A percentile compares a stretch with the other conserved stretches of the same genome.
Evolutionary conservation across 92 coral and sea anemone species (phyloP).

Genomic region (Metridium senile): DNA sequence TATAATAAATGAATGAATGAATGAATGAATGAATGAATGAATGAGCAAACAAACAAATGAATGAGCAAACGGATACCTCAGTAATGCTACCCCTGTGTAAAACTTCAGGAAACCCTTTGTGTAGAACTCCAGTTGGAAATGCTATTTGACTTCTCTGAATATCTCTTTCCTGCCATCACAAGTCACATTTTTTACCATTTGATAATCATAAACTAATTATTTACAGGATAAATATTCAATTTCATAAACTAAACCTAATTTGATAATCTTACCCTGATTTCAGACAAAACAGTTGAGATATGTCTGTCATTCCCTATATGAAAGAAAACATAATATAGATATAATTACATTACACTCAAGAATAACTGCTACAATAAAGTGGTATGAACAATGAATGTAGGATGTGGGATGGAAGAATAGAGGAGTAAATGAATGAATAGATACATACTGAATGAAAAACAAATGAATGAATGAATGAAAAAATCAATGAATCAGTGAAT

Average conservation of each 20-base stretch:
- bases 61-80: too few relatives aligned
- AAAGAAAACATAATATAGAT: not conserved
- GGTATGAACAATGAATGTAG: not conserved
- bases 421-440: too few relatives aligned
- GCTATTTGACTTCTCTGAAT: slow-evolving; percentile 36
- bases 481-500: not conserved
- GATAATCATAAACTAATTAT: not conserved
- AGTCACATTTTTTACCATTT: not conserved
- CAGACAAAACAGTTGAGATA: slow-evolving; percentile 51
- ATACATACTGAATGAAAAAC: too few relatives aligned
- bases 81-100: slow-evolving; percentile 71
- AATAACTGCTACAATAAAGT: not conserved
- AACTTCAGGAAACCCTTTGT: slow-evolving; percentile 83
- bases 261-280: slow-evolving; percentile 50
- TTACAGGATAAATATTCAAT: not conserved
- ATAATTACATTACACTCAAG: not conserved
- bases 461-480: not conserved
- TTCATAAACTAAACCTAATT: not conserved
- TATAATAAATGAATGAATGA: not conserved
- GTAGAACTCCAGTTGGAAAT: slow-evolving; percentile 61
- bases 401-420: not conserved
- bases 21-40: not conserved
- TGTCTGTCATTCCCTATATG: slow-evolving; percentile 59
- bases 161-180: slow-evolving; percentile 68
- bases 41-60: not conserved